A percentile compares a stretch with the other conserved stretches of the same genome.
Evolutionary conservation across 2,888 invertebrate genomes (phyloP).

Genomic region (Sepioteuthis lessoniana): DNA sequence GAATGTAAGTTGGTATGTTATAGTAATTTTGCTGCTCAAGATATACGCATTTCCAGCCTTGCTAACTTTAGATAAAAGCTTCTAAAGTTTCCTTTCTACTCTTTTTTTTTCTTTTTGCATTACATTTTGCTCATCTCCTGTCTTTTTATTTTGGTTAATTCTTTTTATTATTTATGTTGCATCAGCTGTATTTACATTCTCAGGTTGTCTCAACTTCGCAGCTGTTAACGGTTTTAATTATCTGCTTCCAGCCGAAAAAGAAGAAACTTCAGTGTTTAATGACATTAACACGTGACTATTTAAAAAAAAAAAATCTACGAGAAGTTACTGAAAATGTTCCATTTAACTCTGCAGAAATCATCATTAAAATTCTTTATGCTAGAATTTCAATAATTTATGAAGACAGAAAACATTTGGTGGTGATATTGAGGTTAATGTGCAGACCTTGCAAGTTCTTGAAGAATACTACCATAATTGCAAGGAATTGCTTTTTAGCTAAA

Average conservation of each 20-base stretch:
- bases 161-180: not conserved
- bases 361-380: not conserved
- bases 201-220: not conserved
- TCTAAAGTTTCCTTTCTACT: no score
- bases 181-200: not conserved
- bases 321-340: not conserved
- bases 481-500: no score
- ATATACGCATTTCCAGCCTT: no score
- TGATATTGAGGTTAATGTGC: no score
- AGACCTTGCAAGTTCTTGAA: no score
- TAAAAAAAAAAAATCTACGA: not conserved
- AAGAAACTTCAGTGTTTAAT: not conserved
- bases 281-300: not conserved
- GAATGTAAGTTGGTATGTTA: no score
- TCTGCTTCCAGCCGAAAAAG: not conserved
- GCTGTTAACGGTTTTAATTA: slow-evolving; percentile 15
- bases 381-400: not conserved
- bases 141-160: not conserved
- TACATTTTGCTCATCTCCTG: not conserved
- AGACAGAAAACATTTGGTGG: no score
- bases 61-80: no score
- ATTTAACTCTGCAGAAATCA: not conserved
- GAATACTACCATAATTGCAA: no score
- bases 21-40: no score
- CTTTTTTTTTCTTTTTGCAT: no score